Conservation (phyloP, 1,140 invertebrate species). For the Wiebesia pumilae region DNA sequence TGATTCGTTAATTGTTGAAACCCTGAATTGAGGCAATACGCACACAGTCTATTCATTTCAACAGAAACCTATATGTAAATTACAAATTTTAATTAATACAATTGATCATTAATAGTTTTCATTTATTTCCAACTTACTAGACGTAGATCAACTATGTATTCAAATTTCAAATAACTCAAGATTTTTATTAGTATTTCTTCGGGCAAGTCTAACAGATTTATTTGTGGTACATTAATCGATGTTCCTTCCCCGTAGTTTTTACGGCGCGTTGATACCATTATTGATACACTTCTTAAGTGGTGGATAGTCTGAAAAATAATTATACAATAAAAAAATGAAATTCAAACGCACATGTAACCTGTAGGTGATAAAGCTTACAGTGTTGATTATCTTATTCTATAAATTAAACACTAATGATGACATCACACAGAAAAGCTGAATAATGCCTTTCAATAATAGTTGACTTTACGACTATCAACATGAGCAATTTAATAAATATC, state of each 20-base stretch:
- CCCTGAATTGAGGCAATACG: neutral
- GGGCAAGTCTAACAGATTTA: conserved; percentile 38
- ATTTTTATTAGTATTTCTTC: conserved; percentile 31
- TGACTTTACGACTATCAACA: no score
- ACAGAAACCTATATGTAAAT: conserved; percentile 14
- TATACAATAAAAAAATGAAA: neutral
- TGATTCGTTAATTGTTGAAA: neutral
- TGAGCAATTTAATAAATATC: no score
- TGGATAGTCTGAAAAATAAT: conserved; percentile 15
- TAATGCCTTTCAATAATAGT: no score
- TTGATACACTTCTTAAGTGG: neutral
- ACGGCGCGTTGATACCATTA: conserved; percentile 14
- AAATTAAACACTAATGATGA: no score
- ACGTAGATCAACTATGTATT: conserved; percentile 3
- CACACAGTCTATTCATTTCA: conserved; percentile 1
- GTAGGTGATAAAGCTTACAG: neutral
- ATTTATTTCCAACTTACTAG: neutral
- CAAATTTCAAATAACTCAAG: conserved; percentile 1
- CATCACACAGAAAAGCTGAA: no score
- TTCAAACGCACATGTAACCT: neutral
- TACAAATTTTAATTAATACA: neutral
- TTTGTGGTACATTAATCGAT: neutral
- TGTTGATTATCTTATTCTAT: no score
- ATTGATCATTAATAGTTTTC: neutral
- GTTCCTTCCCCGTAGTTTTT: conserved; percentile 8